Base-by-base conservation (phyloP, 1,140 invertebrate species). In the Ips typographus region DNA sequence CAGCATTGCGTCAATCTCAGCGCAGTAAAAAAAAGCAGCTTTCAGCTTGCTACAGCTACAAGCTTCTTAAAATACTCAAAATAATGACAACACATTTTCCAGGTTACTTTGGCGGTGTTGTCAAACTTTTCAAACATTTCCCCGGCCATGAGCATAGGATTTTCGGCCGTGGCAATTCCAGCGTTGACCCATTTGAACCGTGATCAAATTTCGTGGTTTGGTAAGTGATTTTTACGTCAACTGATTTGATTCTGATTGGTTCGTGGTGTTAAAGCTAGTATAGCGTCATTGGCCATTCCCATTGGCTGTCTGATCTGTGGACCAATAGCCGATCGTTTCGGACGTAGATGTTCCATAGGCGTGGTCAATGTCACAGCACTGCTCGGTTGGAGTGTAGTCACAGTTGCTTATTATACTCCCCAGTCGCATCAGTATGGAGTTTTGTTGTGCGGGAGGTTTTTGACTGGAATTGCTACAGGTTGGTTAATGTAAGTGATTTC, bases 401-500 rank as follows among this genome's bases (percentile, higher is more conserved):
- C 81, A 22, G 72, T 76, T 58, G 76, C 80, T 2, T 73, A 69
- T 66, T 58, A 77, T 41, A 47, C 62, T 1, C 68, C 42, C n/a
- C 71, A 59, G 62, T 22, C 22, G 22, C 79, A 70, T 7, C 75
- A 75, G 2, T 85, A 86, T 22, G 41, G 76, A 2, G 82, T 85
- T 2, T 80, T 90, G 0, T 79, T 86, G 62, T 59, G 82, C 2
- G 88, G 88, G 1, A 84, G 89, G 73, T 66, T 89, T 8, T 70
- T 87, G 1, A 86, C 88, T 8, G 89, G 88, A 85, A 86, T 40
- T 88, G 87, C 84, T 0, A 81, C 85, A 70, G 88, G 68, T 70
- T 47, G 8, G 42, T 22, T 44, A 61, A 58, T 37, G 38, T 1
- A 3, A 3, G 22, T 59, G 1, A 39, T 40, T 59, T 3, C 36